Base-by-base conservation (phyloP, 2,797 vertebrate species). In the Scolopax rusticola region DNA sequence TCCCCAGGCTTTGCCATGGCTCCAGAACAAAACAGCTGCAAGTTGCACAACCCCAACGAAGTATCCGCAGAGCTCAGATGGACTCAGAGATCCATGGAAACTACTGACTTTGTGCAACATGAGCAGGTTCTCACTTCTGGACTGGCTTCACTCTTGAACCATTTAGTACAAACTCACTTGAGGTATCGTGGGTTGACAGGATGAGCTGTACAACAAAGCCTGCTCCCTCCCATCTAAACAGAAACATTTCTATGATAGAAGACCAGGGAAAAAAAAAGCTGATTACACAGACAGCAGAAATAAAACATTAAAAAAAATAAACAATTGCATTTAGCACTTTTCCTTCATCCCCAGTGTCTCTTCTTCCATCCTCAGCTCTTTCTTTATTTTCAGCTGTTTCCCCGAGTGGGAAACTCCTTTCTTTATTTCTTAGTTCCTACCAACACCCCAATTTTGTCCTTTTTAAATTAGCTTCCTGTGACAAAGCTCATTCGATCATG, bases 271-370 rank as follows among this genome's bases (percentile, higher is more conserved):
- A 76, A 92, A 54, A 40, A 88, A 86, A 76, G 56, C 43, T 64
- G 56, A 87, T 68, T 67, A 87, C 12, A 82, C 30, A 65, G 67
- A 61, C 76, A 82, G 64, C n/a, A 93, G 74, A 85, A 76, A 65
- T 30, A 20, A 86, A 92, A 90, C 2, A 2, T 71, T 2, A 51
- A 51, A 51, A 70, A 84, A 75, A 56, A 61, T 8, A 36, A 77
- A 63, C 54, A 81, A 33, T 40, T 59, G n/a, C 6, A 8, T 59
- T 91, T 43, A 53, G 43, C 45, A 17, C 36, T 25, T 24, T 40
- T 30, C 28, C 36, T 73, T 47, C 51, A 47, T 67, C 87, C 36
- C 76, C 27, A 15, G 1, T 16, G 53, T n/a, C 23, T 65, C n/a
- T 57, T 80, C 24, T 61, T 86, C 54, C 30, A 77, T 50, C 28